Evolutionary conservation across 2,113 vertebrate genomes (phyloP).

Genomic region (human): GRCh38 chr2:46649501-46650000

Average conservation of each 20-base stretch:
- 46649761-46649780: not conserved
- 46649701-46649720: not conserved
- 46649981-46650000: not conserved
- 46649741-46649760: not conserved
- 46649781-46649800: not conserved
- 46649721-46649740: not conserved
- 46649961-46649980: not conserved
- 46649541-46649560: not conserved
- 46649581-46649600: not conserved
- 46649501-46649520: not conserved
- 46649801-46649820: not conserved
- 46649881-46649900: not conserved
- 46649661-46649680: not conserved
- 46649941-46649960: not conserved
- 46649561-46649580: not conserved
- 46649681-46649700: not conserved
- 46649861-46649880: not conserved
- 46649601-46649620: slow-evolving; percentile 32
- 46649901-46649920: not conserved
- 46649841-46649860: not conserved
- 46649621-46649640: slow-evolving; percentile 19
- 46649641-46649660: not conserved
- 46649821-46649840: not conserved
- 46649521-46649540: not conserved
- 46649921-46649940: not conserved